Evolutionary conservation across 2,888 invertebrate genomes (phyloP), one percentile per base, ranked within the genome.

Genomic region (Dastarcus helophoroides): DNA sequence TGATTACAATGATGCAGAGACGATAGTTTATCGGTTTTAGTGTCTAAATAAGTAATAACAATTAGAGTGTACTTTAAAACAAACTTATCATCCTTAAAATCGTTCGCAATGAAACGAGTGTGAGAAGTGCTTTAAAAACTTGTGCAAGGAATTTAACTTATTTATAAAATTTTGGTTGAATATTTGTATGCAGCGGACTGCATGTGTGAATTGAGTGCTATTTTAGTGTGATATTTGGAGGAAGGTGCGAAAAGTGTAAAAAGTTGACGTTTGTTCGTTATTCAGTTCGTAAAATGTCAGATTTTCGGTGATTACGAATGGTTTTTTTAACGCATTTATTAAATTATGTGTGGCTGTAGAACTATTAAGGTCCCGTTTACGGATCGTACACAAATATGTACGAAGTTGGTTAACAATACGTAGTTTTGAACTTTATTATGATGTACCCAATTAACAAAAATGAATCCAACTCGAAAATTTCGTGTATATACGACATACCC

Each of bases 321-420:
- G 24, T n/a, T n/a, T n/a, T n/a, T n/a, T 33, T 16, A 28, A 23
- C 25, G 24, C 39, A 39, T 40, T 40, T 36, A 40, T 30, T 32
- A 37, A 50, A 53, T 46, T 46, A 53, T 53, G 52, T 48, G 48
- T 48, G 40, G 40, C 38, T 37, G 40, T 40, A 40, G 42, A 43
- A 47, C 46, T 44, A 39, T 36, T 27, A 42, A 32, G 39, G 43
- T 36, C 29, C 14, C 41, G 40, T 43, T 35, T 36, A 39, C 43
- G 35, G 43, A 40, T 46, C 49, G 50, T 47, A 48, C 52, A 41
- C 45, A 48, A 56, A 51, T 51, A 59, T 61, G 62, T 60, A 57
- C 54, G 60, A 59, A 54, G 48, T 58, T 56, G 60, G 62, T 54
- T 59, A 60, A 57, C 43, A 48, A 51, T 41, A 56, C 58, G 41